A percentile compares a stretch with the other conserved stretches of the same genome.
These are phyloP conservation scores for Peromyscus californicus DNA, from an alignment of 2,113 vertebrate genomes.

Conservation along the genomic window DNA sequence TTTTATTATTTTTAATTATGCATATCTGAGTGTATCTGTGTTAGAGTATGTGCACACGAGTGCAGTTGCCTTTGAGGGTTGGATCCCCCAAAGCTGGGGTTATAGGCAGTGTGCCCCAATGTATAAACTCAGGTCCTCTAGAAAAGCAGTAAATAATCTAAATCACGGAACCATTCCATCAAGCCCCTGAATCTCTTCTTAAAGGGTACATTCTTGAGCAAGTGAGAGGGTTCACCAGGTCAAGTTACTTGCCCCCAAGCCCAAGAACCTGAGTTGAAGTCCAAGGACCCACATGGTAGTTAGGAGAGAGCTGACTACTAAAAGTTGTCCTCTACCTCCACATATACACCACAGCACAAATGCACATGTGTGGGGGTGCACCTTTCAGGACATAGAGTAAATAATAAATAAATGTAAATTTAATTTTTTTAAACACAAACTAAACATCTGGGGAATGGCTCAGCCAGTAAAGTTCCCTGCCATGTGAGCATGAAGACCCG, in stretches of 20 bases:
- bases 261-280: neutral
- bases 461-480: neutral
- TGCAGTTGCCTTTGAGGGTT: neutral
- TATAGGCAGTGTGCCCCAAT: neutral
- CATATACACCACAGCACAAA: neutral
- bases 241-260: neutral
- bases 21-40: neutral
- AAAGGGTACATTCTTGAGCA: neutral
- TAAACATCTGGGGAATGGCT: neutral
- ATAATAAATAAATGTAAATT: neutral
- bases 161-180: neutral
- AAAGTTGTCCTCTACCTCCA: neutral
- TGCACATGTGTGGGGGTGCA: neutral
- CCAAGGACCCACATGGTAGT: neutral
- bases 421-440: neutral
- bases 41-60: neutral
- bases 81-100: neutral
- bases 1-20: neutral
- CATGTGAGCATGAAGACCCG: neutral
- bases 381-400: neutral
- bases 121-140: neutral
- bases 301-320: neutral
- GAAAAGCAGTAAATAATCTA: neutral
- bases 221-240: neutral
- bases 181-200: neutral